Evolutionary conservation across 1,140 invertebrate species (phyloP).

Genomic region (Drosophila nigrodunni): DNA sequence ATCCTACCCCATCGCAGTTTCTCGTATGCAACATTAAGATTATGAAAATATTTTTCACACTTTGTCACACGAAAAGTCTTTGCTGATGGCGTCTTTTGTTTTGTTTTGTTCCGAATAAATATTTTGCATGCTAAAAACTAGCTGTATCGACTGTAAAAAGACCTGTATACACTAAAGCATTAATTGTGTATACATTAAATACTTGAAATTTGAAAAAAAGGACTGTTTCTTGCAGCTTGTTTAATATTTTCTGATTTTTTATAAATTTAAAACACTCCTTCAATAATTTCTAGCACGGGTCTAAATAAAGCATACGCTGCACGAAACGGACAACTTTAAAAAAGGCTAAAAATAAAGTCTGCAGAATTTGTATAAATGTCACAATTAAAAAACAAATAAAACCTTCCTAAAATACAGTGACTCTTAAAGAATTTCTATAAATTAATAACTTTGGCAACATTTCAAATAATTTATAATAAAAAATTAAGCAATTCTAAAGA

Average conservation of each 20-base stretch:
- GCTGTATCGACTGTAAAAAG: no score
- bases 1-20: neutral
- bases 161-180: no score
- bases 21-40: constrained; percentile 51
- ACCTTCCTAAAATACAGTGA: neutral
- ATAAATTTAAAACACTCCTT: no score
- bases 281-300: no score
- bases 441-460: neutral
- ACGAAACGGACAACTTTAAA: constrained; percentile 18
- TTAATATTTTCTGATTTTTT: no score
- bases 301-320: constrained; percentile 38
- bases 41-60: constrained; percentile 82
- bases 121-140: neutral
- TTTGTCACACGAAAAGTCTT: constrained; percentile 54
- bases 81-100: constrained; percentile 48
- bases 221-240: no score
- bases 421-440: neutral
- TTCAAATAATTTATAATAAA: neutral
- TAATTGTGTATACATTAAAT: no score
- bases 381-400: neutral
- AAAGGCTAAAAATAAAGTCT: constrained; percentile 5
- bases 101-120: constrained; percentile 16
- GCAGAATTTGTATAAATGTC: neutral
- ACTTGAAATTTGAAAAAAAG: no score
- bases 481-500: neutral